These are phyloP conservation scores for Itoplectis maculator DNA, from an alignment of 2,888 invertebrate genomes.

Conservation along the genomic window DNA sequence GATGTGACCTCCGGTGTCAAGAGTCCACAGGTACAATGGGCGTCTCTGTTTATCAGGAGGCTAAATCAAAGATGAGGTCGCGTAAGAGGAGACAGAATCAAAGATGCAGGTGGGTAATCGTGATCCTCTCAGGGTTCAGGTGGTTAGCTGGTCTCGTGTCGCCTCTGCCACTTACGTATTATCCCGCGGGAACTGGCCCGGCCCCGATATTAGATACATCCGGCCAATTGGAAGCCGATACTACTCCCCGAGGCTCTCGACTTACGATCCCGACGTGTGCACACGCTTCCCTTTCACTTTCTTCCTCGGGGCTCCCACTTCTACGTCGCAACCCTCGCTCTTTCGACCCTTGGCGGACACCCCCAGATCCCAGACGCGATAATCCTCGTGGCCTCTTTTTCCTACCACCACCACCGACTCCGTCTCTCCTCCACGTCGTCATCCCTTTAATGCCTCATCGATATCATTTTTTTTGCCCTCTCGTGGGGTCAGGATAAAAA, in stretches of 20 bases:
- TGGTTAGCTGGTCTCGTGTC: slow-evolving; percentile 15
- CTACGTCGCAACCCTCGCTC: slow-evolving; percentile 32
- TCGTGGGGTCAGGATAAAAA: slow-evolving; percentile 41
- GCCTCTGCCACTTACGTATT: slow-evolving; percentile 40
- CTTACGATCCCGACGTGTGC: slow-evolving; percentile 39
- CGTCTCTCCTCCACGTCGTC: not conserved
- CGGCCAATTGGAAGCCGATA: slow-evolving; percentile 57
- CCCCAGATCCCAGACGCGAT: slow-evolving; percentile 42
- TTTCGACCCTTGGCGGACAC: slow-evolving; percentile 32
- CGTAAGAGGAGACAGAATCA: slow-evolving; percentile 38
- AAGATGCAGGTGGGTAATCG: slow-evolving; percentile 44
- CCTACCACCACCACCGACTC: not conserved
- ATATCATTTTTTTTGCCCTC: slow-evolving; percentile 41
- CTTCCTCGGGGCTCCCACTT: not conserved
- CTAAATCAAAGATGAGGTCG: slow-evolving; percentile 5
- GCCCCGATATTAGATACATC: slow-evolving; percentile 56
- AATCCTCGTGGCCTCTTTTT: slow-evolving; percentile 32
- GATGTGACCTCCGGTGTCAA: not conserved
- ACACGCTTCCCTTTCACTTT: slow-evolving; percentile 27
- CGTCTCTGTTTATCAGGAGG: not conserved
- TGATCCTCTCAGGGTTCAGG: slow-evolving; percentile 17
- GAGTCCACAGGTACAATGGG: not conserved
- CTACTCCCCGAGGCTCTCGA: slow-evolving; percentile 42
- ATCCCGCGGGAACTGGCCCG: slow-evolving; percentile 29
- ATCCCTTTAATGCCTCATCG: slow-evolving; percentile 50